Evolutionary conservation across 2,888 invertebrate species (phyloP), one percentile per base, ranked within the genome.

Genomic region (Cotesia congregata): DNA sequence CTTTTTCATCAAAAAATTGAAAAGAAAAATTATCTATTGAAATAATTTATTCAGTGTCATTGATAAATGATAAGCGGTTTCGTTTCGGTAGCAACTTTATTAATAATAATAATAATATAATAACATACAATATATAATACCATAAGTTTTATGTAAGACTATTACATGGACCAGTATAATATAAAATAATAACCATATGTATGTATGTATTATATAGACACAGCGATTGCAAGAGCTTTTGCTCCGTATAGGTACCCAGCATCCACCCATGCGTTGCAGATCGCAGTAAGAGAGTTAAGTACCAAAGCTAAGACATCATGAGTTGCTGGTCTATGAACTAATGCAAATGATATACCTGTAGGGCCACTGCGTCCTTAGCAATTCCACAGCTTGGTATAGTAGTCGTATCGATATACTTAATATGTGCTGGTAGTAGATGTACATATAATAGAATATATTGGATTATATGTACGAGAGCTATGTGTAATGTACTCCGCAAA

Each of bases 341-440:
- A 77, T 77, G 74, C 77, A 77, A 77, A 77, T 77, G 70, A 77
- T 77, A 74, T 74, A 74, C 71, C 74, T 77, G 38, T 7, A 74
- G 71, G 77, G 77, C 40, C 30, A 61, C 61, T 12, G 61, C 65
- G 68, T 70, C 50, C 30, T 74, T 20, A 39, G 62, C 69, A 73
- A 67, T 69, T 30, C 62, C 69, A 68, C 65, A 68, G 50, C 69
- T 41, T 39, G 20, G 61, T 30, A 30, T 30, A 30, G 30, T 68
- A 20, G 41, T 64, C 61, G 20, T 30, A 30, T 17, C 7, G 15
- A 41, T 41, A 7, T 15, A 6, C 15, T 30, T 30, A 30, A n/a
- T 3, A 6, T 41, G 9, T 15, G 9, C 17, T 38, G 7, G 50
- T 20, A 20, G 12, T 20, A 40, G 62, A 30, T 30, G 30, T 30